Base-by-base conservation (phyloP, 2,797 vertebrate genomes). In the Rhodeus uyekii region DNA sequence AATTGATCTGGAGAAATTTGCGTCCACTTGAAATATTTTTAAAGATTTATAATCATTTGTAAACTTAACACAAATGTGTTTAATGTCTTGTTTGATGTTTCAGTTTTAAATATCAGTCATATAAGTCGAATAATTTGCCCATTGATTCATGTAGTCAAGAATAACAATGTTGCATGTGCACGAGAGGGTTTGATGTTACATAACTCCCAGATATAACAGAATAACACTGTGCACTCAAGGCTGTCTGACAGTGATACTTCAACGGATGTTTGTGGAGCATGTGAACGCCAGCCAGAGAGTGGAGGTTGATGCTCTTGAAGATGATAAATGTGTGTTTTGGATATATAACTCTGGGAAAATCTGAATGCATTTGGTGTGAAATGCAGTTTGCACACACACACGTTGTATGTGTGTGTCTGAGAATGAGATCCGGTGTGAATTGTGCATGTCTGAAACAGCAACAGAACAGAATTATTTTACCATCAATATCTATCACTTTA, bases 131-230 rank as follows among this genome's bases (percentile, higher is more conserved):
- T 29, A 13, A 8, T 27, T 8, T 74, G 13, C 22, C 13, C 14
- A 60, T 16, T 22, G 2, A 75, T 60, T 38, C 2, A 75, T 60
- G 58, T 42, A 68, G 64, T 8, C 16, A 76, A 60, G 73, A 61
- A 44, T 22, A 39, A 44, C 29, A 42, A 80, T 32, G 24, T 75
- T 74, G 39, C 27, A 53, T 65, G 5, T n/a, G 53, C 65, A n/a
- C 8, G 27, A 44, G 36, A 78, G n/a, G 74, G n/a, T 78, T 72
- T 71, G 53, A 72, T 8, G 18, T 83, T 83, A 83, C 65, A 42
- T 78, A 78, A 78, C 42, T 27, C 55, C 42, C 81, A 64, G 65
- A 53, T 63, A 83, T 36, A 42, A 78, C 42, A 83, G 72, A 67
- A 76, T 55, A 44, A 32, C 60, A 81, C 2, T 14, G 80, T 39